Percentiles rank a stretch among this genome's conserved stretches.
phyloP scores from a whole-genome alignment of 2,113 vertebrate species.

The Monopterus albus region DNA sequence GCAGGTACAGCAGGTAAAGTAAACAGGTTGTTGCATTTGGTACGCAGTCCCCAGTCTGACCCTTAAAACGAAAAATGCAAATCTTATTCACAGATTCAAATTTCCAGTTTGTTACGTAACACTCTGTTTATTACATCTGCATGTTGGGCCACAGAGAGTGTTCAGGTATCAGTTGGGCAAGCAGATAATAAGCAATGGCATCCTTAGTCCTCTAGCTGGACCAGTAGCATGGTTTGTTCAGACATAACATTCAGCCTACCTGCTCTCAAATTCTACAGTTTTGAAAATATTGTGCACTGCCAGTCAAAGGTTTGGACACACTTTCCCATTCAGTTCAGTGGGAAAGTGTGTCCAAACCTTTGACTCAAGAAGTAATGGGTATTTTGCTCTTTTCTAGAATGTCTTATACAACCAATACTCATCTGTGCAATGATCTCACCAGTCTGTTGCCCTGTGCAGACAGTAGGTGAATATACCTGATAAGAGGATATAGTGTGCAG shows the following conservation, averaged over 20 bases:
- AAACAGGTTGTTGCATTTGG: slow-evolving; percentile 52
- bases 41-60: not conserved
- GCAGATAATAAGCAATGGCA: not conserved
- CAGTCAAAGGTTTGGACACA: not conserved
- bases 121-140: not conserved
- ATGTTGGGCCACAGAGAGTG: not conserved
- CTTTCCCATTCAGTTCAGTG: not conserved
- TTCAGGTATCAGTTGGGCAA: not conserved
- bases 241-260: not conserved
- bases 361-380: too few relatives aligned
- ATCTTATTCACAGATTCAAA: slow-evolving; percentile 22
- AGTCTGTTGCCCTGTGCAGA: not conserved
- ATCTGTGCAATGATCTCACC: slow-evolving; percentile 1
- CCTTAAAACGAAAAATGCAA: slow-evolving; percentile 5
- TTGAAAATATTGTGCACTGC: not conserved
- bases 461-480: slow-evolving; percentile 23
- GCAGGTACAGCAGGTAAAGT: slow-evolving; percentile 57
- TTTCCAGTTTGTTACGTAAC: not conserved
- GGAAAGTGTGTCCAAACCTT: too few relatives aligned
- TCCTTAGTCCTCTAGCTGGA: not conserved
- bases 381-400: too few relatives aligned
- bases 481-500: slow-evolving; percentile 27
- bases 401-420: slow-evolving; percentile 5
- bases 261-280: not conserved
- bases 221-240: not conserved